Percentiles rank a stretch among this genome's conserved stretches.
Conservation (phyloP, 2,113 vertebrate species). For the Gavialis gangeticus region DNA sequence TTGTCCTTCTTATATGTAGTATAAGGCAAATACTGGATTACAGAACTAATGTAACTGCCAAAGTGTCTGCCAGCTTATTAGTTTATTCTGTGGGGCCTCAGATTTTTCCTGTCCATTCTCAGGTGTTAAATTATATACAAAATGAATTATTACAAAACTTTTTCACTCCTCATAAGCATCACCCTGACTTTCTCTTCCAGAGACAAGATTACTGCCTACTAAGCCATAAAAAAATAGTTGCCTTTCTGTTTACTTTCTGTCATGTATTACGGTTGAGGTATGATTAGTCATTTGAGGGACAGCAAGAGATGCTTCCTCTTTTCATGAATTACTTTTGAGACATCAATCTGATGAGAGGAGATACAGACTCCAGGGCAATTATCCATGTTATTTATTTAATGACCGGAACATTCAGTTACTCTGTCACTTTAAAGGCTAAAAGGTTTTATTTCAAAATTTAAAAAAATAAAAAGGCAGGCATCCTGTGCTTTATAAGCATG, state of each 20-base stretch:
- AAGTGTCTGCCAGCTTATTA: background rate
- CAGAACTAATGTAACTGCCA: background rate
- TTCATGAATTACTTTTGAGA: background rate
- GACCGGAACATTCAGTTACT: background rate
- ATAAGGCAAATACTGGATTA: background rate
- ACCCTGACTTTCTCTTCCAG: background rate
- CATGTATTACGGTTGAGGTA: background rate
- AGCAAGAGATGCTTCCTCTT: background rate
- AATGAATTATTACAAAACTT: background rate
- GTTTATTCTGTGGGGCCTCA: background rate
- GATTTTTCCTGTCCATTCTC: background rate
- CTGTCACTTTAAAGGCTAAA: background rate
- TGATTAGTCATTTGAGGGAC: background rate
- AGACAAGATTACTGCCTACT: background rate
- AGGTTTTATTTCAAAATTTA: background rate
- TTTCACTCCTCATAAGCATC: background rate
- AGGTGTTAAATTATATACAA: background rate
- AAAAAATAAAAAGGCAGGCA: background rate
- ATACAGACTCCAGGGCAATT: background rate
- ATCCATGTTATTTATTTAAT: conserved; percentile 11
- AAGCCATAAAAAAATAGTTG: background rate
- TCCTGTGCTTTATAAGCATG: background rate
- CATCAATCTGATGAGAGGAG: background rate
- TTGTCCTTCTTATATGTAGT: background rate
- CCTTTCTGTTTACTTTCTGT: background rate